Conservation (phyloP, 2,888 invertebrate genomes). For the Diabrotica balteata region DNA sequence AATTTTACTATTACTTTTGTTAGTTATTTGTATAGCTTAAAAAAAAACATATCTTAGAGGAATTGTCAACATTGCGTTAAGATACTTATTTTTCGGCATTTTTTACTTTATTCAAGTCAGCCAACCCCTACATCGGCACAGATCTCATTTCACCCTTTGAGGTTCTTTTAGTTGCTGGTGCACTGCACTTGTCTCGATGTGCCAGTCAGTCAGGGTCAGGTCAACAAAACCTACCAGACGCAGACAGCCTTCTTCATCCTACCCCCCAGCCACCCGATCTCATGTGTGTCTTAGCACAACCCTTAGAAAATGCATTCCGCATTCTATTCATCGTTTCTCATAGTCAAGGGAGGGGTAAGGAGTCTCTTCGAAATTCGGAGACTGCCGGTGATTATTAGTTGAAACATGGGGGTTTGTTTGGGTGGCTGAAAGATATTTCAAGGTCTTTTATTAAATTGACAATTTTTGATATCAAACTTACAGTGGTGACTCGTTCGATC, state of each 20-base stretch:
- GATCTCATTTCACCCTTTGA: background rate
- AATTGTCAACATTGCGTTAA: background rate
- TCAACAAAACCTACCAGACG: constrained; percentile 1
- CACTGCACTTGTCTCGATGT: background rate
- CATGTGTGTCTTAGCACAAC: background rate
- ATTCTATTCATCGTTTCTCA: constrained; percentile 1
- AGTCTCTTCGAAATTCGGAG: background rate
- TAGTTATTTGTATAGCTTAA: too few species aligned
- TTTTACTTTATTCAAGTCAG: background rate
- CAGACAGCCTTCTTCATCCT: background rate
- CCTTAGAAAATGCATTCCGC: constrained; percentile 1
- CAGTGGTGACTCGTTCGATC: background rate
- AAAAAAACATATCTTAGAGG: too few species aligned
- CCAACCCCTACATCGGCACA: background rate
- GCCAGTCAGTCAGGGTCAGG: constrained; percentile 2
- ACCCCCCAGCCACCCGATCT: background rate
- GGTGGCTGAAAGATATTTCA: constrained; percentile 1
- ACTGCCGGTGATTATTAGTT: background rate
- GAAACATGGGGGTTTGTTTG: background rate
- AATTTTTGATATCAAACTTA: constrained; percentile 1
- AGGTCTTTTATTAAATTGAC: background rate
- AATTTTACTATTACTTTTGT: too few species aligned
- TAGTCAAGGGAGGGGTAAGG: background rate
- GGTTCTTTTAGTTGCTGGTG: background rate
- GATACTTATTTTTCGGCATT: background rate